Percentiles rank a stretch among this genome's conserved stretches.
Evolutionary conservation across 2,888 invertebrate species (phyloP).

Genomic region (Trachelus stipa): DNA sequence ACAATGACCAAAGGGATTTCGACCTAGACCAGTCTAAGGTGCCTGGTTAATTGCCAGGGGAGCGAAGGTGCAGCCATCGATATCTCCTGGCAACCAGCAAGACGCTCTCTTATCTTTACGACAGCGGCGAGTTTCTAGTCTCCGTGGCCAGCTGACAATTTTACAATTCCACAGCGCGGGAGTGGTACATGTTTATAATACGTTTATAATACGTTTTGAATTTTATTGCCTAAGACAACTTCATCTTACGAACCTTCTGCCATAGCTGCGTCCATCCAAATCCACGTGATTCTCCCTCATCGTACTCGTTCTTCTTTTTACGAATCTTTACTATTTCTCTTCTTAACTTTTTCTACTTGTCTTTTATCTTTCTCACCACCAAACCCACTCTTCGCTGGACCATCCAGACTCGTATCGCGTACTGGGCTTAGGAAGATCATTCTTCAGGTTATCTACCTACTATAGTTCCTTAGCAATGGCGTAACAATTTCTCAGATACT

Average conservation of each 20-base stretch:
- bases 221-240: constrained; percentile 47
- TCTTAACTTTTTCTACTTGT: background rate
- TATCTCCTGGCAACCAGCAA: constrained; percentile 12
- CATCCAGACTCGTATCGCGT: background rate
- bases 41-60: constrained; percentile 27
- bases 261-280: background rate
- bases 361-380: background rate
- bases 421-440: background rate
- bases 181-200: constrained; percentile 57
- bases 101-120: constrained; percentile 47
- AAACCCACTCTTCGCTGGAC: background rate
- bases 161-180: constrained; percentile 52
- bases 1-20: constrained; percentile 11
- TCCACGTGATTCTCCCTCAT: background rate
- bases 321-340: background rate
- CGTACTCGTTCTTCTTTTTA: background rate
- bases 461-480: too few relatives aligned
- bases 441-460: too few relatives aligned
- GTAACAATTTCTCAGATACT: too few relatives aligned
- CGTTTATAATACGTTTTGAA: constrained; percentile 52
- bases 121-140: constrained; percentile 38
- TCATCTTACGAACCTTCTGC: background rate
- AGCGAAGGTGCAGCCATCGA: constrained; percentile 24
- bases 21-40: background rate
- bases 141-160: constrained; percentile 48